Percentiles rank a stretch among this genome's conserved stretches.
These are phyloP conservation scores for Cerceris rybyensis DNA, from an alignment of 2,888 invertebrate genomes.

Conservation along the genomic window DNA sequence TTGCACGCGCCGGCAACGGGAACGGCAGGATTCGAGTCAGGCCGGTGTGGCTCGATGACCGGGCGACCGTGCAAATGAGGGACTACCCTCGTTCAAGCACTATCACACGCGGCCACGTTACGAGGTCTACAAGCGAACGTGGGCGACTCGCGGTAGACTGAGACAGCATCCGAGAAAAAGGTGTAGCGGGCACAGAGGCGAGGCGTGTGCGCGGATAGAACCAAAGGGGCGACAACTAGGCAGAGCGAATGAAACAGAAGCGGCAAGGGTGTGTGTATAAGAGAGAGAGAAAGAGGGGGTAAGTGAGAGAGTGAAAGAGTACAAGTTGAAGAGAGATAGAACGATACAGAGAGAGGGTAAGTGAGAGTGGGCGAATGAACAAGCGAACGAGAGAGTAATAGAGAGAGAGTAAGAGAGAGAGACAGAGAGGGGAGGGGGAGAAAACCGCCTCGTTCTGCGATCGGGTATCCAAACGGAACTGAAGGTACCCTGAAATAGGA, in stretches of 20 bases:
- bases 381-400: conserved; percentile 10
- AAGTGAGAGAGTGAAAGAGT: conserved; percentile 1
- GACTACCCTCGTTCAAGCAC: conserved; percentile 32
- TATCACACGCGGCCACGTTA: conserved; percentile 46
- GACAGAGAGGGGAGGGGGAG: conserved; percentile 32
- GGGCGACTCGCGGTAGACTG: conserved; percentile 64
- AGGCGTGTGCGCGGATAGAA: conserved; percentile 58
- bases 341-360: background rate
- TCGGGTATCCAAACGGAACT: conserved; percentile 60
- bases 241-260: background rate
- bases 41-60: conserved; percentile 17
- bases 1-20: conserved; percentile 29
- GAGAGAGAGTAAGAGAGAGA: conserved; percentile 27
- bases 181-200: conserved; percentile 49
- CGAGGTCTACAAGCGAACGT: conserved; percentile 52
- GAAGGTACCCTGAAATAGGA: conserved; percentile 61
- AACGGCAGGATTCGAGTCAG: conserved; percentile 1
- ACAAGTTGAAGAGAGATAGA: conserved; percentile 1
- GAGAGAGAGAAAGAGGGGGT: conserved; percentile 4
- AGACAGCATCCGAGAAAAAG: conserved; percentile 57
- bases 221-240: conserved; percentile 35
- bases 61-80: conserved; percentile 11
- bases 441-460: conserved; percentile 56
- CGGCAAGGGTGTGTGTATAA: background rate
- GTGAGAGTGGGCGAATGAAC: conserved; percentile 10